Base-by-base conservation (phyloP, 2,797 vertebrate genomes). In the Melanotaenia trifasciata region DNA sequence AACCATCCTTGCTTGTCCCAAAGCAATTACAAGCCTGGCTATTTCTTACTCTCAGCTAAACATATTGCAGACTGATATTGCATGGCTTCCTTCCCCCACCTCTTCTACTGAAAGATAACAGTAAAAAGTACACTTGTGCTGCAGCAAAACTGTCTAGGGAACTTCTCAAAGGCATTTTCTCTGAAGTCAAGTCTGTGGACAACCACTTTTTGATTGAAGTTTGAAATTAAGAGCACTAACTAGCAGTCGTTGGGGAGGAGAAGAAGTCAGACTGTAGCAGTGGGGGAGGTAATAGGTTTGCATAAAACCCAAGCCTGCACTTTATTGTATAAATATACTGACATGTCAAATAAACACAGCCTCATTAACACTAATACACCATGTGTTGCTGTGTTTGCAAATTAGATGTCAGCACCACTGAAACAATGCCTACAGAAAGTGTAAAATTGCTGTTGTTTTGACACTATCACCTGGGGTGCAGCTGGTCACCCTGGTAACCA, bases 21-120 rank as follows among this genome's bases (percentile, higher is more conserved):
- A 92, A 93, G 91, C 89, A 93, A 93, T 94, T 93, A 93, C 89
- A 91, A 90, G 88, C 78, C 81, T 78, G 70, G 88, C 87, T 92
- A 89, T 92, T 91, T 90, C 90, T 82, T 73, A 87, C 84, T 84
- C 84, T 84, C 71, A 86, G 77, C 88, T 91, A 87, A 92, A 93
- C 88, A 87, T 83, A 87, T 82, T 82, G 81, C 76, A 35, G 78
- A 66, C 80, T 85, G 86, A 91, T 89, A 91, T 84, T 88, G 85
- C 89, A 79, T 84, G 89, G 85, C 83, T 87, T 90, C 66, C 78
- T 78, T 77, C 76, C 84, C 59, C 81, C 68, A 67, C 79, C 84
- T 79, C 80, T 70, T 84, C 67, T 57, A 26, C 59, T 58, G 54
- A 78, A 73, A 87, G 89, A 91, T 88, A 86, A 86, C 86, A 71